These are phyloP conservation scores for Ahaetulla prasina DNA, from an alignment of 2,113 vertebrate species.

Conservation along the genomic window DNA sequence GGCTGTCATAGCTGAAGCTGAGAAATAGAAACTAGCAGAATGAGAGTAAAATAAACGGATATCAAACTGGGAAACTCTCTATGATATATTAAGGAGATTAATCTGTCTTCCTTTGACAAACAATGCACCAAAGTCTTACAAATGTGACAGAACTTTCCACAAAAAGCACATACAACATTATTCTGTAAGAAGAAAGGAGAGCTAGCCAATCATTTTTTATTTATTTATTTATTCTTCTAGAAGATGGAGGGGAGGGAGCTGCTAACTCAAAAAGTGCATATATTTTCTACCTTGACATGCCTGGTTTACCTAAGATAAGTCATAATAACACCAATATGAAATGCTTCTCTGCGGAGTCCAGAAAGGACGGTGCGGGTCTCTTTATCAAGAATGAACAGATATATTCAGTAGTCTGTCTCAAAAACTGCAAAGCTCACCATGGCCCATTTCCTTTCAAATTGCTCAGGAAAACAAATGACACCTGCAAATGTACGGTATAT, in stretches of 20 bases:
- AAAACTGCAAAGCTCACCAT: conserved; percentile 54
- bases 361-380: conserved; percentile 35
- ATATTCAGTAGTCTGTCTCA: conserved; percentile 47
- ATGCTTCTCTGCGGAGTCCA: conserved; percentile 49
- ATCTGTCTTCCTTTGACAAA: neutral
- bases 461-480: conserved; percentile 61
- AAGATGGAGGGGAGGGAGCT: too few species aligned
- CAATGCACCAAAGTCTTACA: neutral
- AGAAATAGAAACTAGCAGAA: neutral
- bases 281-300: neutral
- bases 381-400: conserved; percentile 59
- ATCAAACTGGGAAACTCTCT: neutral
- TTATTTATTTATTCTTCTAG: neutral
- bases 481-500: neutral
- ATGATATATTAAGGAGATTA: neutral
- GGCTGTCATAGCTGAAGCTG: neutral
- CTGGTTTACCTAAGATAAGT: conserved; percentile 34
- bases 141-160: neutral
- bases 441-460: conserved; percentile 67
- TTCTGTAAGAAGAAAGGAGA: neutral
- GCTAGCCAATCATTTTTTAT: neutral
- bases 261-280: neutral
- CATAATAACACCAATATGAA: conserved; percentile 9
- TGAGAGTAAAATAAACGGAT: neutral
- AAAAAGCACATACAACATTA: neutral